phyloP scores from a whole-genome alignment of 2,888 invertebrate species.

The Tanaodytes sp. region DNA sequence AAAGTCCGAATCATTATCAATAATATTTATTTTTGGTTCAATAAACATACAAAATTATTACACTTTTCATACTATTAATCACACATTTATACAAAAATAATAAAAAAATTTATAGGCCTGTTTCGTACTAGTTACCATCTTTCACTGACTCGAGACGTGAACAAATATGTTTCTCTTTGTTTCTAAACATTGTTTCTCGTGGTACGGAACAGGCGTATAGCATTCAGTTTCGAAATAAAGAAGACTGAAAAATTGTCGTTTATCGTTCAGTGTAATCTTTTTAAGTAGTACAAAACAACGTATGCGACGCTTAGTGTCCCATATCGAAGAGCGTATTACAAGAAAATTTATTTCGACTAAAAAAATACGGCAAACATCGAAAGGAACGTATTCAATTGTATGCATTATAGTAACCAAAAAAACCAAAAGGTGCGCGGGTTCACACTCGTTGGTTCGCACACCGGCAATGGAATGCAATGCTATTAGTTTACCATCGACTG shows the following conservation, averaged over 20 bases:
- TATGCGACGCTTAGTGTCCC: conserved; percentile 58
- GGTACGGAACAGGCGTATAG: too few species aligned
- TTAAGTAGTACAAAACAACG: conserved; percentile 69
- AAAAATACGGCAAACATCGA: conserved; percentile 45
- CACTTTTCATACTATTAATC: conserved; percentile 72
- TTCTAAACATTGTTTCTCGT: too few species aligned
- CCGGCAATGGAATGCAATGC: neutral
- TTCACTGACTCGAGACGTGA: too few species aligned
- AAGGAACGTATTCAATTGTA: conserved; percentile 69
- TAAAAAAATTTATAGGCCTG: conserved; percentile 54
- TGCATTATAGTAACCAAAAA: conserved; percentile 66
- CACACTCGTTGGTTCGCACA: conserved; percentile 36
- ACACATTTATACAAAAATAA: conserved; percentile 73
- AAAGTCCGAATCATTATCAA: conserved; percentile 65
- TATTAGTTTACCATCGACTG: too few species aligned
- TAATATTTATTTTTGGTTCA: conserved; percentile 73
- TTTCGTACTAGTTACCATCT: too few species aligned
- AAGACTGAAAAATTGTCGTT: conserved; percentile 66
- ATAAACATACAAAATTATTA: conserved; percentile 73
- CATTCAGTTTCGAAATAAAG: conserved; percentile 66
- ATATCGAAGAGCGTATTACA: conserved; percentile 37
- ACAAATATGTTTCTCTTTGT: too few species aligned
- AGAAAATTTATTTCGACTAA: neutral
- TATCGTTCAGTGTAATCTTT: conserved; percentile 61
- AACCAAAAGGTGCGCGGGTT: conserved; percentile 59